phyloP scores from a whole-genome alignment of 2,888 invertebrate species.

The Harpalus rufipes region DNA sequence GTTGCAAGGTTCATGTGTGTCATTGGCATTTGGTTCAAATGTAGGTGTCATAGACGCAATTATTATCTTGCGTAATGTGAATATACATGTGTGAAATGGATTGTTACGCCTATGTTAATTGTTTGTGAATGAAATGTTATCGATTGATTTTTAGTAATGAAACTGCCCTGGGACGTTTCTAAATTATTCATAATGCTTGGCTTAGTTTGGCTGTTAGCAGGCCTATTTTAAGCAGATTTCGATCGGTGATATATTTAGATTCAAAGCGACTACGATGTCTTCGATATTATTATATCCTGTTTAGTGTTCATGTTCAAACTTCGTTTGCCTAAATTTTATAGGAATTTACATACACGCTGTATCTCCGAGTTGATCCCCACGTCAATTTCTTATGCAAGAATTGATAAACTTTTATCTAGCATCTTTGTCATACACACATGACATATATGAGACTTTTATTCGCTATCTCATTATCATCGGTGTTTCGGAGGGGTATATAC shows the following conservation, averaged over 20 bases:
- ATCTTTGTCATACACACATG: no score
- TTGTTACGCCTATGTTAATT: slow-evolving; percentile 23
- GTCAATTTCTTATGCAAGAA: no score
- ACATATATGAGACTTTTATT: no score
- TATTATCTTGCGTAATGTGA: slow-evolving; percentile 42
- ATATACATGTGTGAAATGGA: slow-evolving; percentile 30
- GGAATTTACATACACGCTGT: no score
- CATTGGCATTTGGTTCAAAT: slow-evolving; percentile 48
- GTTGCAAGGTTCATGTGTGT: slow-evolving; percentile 36
- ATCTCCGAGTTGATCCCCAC: no score
- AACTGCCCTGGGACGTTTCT: not conserved
- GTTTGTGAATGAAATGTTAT: slow-evolving; percentile 1
- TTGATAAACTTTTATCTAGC: no score
- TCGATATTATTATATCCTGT: no score
- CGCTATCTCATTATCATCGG: no score
- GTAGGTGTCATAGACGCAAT: slow-evolving; percentile 53
- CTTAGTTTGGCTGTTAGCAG: not conserved
- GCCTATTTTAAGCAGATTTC: not conserved
- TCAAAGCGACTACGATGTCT: no score
- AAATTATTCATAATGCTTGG: not conserved
- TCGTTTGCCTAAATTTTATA: no score
- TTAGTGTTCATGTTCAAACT: no score
- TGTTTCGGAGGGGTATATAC: no score
- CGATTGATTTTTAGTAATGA: not conserved
- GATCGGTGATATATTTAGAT: not conserved